Conservation (phyloP, 2,888 invertebrate genomes). For the Tetrapedia diversipes region DNA sequence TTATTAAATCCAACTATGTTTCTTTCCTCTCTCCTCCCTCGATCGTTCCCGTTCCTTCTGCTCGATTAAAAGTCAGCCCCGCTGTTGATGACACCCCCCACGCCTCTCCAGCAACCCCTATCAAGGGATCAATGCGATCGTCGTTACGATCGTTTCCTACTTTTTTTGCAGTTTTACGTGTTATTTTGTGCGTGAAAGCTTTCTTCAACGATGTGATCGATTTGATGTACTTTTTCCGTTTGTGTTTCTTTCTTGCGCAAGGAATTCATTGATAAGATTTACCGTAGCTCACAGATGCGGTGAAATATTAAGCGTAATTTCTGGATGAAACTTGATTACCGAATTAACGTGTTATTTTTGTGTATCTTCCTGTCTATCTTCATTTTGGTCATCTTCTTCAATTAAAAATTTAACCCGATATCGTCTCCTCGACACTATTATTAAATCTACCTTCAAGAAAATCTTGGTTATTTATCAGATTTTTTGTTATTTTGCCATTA, state of each 20-base stretch:
- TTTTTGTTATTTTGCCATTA: neutral
- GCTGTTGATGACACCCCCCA: conserved; percentile 1
- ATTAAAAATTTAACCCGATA: conserved; percentile 33
- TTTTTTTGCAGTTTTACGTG: neutral
- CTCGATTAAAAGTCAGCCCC: conserved; percentile 58
- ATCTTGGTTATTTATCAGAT: neutral
- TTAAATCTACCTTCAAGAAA: conserved; percentile 3
- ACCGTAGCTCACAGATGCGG: too few relatives aligned
- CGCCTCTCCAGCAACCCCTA: too few relatives aligned
- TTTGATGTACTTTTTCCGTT: neutral
- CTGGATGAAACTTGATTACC: too few relatives aligned
- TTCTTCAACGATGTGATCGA: neutral
- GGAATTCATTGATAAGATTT: too few relatives aligned
- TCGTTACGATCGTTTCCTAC: conserved; percentile 1
- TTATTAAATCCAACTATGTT: conserved; percentile 70
- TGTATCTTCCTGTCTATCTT: conserved; percentile 28
- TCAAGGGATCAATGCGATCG: neutral
- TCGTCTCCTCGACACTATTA: neutral
- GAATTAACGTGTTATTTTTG: too few relatives aligned
- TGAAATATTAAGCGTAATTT: too few relatives aligned
- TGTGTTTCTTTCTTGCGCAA: neutral
- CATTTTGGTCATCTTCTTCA: conserved; percentile 4
- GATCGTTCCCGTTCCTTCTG: conserved; percentile 45
- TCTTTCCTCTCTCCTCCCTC: conserved; percentile 44
- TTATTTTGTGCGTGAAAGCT: neutral